Percentiles rank a stretch among this genome's conserved stretches.
These are phyloP conservation scores for Aphelenchoides besseyi DNA, from an alignment of 1,140 invertebrate species.

Conservation along the genomic window DNA sequence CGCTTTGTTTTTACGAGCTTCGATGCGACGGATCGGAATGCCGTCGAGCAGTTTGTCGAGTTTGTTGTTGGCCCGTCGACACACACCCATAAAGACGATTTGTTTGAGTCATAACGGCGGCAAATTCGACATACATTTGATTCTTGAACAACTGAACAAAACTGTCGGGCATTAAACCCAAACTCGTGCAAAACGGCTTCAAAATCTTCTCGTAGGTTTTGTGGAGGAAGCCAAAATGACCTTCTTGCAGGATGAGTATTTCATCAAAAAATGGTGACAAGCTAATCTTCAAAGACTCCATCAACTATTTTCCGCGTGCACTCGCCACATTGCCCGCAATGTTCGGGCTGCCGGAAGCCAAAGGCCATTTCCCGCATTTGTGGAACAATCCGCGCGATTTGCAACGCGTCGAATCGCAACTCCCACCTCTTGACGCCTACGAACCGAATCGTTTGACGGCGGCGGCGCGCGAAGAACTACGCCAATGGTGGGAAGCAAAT, in stretches of 20 bases:
- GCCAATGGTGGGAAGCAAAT: background rate
- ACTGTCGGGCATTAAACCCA: background rate
- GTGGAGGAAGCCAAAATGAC: background rate
- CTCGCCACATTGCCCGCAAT: background rate
- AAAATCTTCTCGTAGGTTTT: background rate
- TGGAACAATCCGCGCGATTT: background rate
- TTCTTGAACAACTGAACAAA: background rate
- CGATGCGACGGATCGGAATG: background rate
- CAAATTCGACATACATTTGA: background rate
- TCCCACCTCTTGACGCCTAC: background rate
- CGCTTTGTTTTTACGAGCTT: background rate
- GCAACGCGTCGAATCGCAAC: background rate
- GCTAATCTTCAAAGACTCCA: conserved; percentile 21
- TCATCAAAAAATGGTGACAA: background rate
- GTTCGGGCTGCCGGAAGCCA: conserved; percentile 6
- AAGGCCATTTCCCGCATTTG: conserved; percentile 16
- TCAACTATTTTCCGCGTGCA: conserved; percentile 17
- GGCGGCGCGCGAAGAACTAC: background rate
- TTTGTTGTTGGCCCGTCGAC: background rate
- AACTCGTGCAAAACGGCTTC: background rate
- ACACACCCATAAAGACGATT: background rate
- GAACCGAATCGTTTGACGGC: background rate
- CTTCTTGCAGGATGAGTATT: background rate
- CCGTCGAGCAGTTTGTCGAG: background rate
- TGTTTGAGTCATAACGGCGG: background rate